Evolutionary conservation across 2,888 invertebrate species (phyloP).

Genomic region (Netelia virgata): DNA sequence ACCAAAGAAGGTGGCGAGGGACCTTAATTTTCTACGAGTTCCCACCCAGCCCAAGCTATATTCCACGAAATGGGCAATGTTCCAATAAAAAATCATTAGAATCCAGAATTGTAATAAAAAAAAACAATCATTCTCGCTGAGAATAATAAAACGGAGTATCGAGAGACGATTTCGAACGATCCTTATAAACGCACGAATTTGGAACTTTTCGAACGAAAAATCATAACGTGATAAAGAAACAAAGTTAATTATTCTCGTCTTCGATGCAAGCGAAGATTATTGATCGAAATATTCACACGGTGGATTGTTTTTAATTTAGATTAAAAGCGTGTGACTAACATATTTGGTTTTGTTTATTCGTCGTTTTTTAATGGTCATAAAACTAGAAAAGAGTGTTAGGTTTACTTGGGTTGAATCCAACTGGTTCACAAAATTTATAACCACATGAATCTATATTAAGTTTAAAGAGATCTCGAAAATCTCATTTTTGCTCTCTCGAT

Average conservation of each 20-base stretch:
- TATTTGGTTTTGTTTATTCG: no score
- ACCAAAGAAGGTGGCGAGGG: constrained; percentile 34
- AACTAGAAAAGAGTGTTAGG: no score
- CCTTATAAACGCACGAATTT: background rate
- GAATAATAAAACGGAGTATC: background rate
- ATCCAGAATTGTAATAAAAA: background rate
- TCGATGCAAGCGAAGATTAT: no score
- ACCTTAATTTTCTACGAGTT: constrained; percentile 53
- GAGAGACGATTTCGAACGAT: background rate
- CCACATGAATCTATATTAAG: background rate
- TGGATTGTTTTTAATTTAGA: no score
- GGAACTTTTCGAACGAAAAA: no score
- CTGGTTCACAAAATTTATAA: no score
- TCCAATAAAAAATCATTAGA: constrained; percentile 2
- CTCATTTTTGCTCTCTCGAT: constrained; percentile 3
- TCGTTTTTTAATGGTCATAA: no score
- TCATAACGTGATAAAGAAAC: no score
- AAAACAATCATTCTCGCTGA: background rate
- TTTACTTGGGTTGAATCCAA: no score
- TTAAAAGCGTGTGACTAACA: no score
- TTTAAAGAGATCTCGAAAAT: constrained; percentile 8
- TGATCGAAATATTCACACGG: no score
- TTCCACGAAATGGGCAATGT: background rate
- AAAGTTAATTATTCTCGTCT: no score
- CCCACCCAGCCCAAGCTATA: constrained; percentile 2